Evolutionary conservation across 2,888 invertebrate genomes (phyloP).

Genomic region (Hirtodrosophila histrioides): DNA sequence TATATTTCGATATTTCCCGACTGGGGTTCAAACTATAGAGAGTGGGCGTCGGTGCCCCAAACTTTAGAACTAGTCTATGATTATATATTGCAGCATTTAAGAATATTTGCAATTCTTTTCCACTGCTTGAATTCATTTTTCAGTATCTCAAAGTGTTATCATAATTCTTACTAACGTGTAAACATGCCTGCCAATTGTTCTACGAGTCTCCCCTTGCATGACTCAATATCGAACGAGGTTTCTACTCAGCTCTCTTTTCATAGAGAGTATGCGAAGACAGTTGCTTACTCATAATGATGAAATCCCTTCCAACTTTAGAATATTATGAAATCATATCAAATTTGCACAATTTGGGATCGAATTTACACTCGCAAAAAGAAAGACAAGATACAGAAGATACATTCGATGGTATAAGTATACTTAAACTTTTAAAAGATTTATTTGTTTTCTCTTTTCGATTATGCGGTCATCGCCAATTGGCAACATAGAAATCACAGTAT

Average conservation of each 20-base stretch:
- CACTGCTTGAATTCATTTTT: background rate
- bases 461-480: too few relatives aligned
- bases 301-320: slow-evolving; percentile 2
- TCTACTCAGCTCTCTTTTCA: slow-evolving; percentile 1
- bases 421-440: too few relatives aligned
- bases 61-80: too few relatives aligned
- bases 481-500: too few relatives aligned
- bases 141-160: background rate
- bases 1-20: too few relatives aligned
- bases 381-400: too few relatives aligned
- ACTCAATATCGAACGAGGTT: slow-evolving; percentile 7
- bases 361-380: slow-evolving; percentile 2
- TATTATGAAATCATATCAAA: background rate
- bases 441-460: too few relatives aligned
- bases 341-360: background rate
- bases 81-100: background rate
- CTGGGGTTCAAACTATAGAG: too few relatives aligned
- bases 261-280: background rate
- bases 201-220: background rate
- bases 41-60: too few relatives aligned
- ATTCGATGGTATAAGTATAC: too few relatives aligned
- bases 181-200: slow-evolving; percentile 1
- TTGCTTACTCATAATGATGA: slow-evolving; percentile 20
- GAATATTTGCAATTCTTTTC: background rate
- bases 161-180: slow-evolving; percentile 6